Conservation (phyloP, 2,888 invertebrate genomes). For the Leptura quadrifasciata region DNA sequence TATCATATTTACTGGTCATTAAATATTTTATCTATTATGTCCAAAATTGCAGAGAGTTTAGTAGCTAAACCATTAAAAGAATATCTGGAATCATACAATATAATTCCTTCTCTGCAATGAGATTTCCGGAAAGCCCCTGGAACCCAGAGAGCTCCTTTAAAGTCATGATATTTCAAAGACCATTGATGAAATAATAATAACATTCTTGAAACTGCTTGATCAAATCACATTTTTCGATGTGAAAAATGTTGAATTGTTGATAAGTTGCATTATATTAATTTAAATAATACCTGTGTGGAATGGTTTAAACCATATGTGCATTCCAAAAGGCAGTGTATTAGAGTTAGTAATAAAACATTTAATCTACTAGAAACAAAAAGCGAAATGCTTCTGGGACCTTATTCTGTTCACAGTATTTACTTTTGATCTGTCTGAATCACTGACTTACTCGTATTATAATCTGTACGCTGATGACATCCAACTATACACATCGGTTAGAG, state of each 20-base stretch:
- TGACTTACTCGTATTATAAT: neutral
- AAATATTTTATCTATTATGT: neutral
- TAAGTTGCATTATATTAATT: neutral
- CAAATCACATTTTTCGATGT: neutral
- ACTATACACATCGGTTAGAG: neutral
- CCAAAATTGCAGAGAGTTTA: neutral
- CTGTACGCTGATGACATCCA: neutral
- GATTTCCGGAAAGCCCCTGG: neutral
- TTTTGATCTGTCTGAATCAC: neutral
- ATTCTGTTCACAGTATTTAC: neutral
- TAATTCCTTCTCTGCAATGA: neutral
- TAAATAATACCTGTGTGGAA: neutral
- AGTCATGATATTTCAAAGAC: neutral
- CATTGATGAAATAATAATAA: neutral
- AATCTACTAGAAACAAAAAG: neutral
- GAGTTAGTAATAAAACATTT: too few species aligned
- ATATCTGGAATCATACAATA: neutral
- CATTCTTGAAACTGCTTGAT: neutral
- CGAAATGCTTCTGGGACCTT: neutral
- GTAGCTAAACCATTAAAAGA: neutral
- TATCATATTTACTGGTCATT: too few species aligned
- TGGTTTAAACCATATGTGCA: neutral
- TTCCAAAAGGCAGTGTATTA: too few species aligned
- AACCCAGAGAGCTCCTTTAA: neutral
- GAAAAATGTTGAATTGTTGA: neutral